These are phyloP conservation scores for Hylaea fasciaria DNA, from an alignment of 2,888 invertebrate species.

Conservation along the genomic window DNA sequence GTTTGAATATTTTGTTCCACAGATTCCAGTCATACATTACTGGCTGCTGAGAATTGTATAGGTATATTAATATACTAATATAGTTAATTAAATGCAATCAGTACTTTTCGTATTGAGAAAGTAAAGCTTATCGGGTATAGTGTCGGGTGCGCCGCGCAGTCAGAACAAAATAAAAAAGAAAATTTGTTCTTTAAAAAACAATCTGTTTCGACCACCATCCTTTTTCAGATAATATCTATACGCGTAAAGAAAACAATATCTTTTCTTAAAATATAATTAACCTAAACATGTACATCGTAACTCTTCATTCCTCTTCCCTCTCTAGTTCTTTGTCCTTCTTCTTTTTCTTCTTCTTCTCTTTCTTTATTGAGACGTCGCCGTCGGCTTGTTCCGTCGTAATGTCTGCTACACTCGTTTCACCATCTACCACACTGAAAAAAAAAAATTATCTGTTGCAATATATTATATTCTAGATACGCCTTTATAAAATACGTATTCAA, in stretches of 20 bases:
- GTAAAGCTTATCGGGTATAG: no score
- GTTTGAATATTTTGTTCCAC: no score
- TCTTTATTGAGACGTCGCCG: conserved; percentile 76
- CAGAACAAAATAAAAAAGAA: no score
- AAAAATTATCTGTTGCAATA: neutral
- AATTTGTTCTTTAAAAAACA: no score
- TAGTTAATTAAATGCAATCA: no score
- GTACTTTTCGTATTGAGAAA: no score
- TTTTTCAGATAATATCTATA: conserved; percentile 1
- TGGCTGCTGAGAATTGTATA: no score
- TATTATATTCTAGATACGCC: neutral
- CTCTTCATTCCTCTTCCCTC: conserved; percentile 65
- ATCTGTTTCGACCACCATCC: no score
- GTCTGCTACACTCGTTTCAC: conserved; percentile 66
- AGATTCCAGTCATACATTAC: no score
- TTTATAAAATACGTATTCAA: no score
- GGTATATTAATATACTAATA: no score
- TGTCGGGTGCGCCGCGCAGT: no score
- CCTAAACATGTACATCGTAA: conserved; percentile 31
- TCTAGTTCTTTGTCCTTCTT: conserved; percentile 89
- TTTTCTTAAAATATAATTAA: conserved; percentile 39
- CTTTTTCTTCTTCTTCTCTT: conserved; percentile 91
- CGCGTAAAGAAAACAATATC: conserved; percentile 36
- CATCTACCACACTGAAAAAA: conserved; percentile 59
- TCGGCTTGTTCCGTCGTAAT: conserved; percentile 64